These are phyloP conservation scores for Hirundo rustica DNA, from an alignment of 2,797 vertebrate genomes.

Conservation along the genomic window DNA sequence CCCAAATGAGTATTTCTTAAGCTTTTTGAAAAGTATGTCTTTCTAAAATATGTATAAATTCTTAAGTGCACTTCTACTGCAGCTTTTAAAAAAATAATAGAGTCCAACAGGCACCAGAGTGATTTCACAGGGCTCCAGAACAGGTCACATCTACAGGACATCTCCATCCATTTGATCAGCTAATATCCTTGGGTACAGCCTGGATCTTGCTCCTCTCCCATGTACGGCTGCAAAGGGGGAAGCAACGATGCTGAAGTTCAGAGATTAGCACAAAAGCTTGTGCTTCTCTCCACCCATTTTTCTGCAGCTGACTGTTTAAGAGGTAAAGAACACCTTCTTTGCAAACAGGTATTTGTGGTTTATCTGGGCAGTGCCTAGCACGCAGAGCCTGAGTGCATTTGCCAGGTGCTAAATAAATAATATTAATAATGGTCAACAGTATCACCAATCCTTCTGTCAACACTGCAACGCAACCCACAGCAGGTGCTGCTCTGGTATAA, in stretches of 20 bases:
- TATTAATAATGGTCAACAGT: neutral
- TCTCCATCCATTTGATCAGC: fast-evolving
- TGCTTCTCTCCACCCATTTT: neutral
- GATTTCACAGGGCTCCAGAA: neutral
- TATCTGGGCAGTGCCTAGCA: neutral
- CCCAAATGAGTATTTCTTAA: neutral
- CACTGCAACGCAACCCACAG: neutral
- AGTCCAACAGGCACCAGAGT: neutral
- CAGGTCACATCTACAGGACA: neutral
- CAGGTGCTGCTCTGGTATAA: neutral
- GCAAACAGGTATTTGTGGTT: neutral
- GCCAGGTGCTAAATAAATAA: slow-evolving; percentile 9
- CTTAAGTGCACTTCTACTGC: neutral
- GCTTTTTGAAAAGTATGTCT: neutral
- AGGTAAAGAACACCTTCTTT: neutral
- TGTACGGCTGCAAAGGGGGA: fast-evolving
- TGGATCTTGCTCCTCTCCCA: neutral
- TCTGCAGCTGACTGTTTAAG: neutral
- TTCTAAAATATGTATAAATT: neutral
- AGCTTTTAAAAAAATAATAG: neutral
- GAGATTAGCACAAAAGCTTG: neutral
- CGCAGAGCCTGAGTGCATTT: neutral
- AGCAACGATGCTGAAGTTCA: neutral
- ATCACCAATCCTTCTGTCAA: neutral
- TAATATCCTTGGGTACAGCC: neutral